Evolutionary conservation across 2,797 vertebrate genomes (phyloP).

Genomic region (Rhinophrynus dorsalis): DNA sequence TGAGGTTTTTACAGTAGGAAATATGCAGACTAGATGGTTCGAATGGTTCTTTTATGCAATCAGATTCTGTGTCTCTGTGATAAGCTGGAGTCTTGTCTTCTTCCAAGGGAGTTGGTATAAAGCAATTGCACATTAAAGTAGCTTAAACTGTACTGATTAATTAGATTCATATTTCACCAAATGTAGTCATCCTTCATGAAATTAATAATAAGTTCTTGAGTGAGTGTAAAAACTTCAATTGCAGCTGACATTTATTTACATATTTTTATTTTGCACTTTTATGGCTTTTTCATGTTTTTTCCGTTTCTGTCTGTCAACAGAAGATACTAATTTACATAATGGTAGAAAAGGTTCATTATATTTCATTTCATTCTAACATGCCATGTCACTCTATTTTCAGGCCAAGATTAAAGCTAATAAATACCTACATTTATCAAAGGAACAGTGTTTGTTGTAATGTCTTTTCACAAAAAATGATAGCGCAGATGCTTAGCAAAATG

Average conservation of each 20-base stretch:
- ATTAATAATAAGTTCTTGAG: background rate
- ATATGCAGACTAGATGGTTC: too few relatives aligned
- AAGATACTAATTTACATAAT: conserved; percentile 36
- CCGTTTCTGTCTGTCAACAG: conserved; percentile 3
- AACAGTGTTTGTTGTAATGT: conserved; percentile 34
- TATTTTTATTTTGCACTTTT: conserved; percentile 38
- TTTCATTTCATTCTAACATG: conserved; percentile 42
- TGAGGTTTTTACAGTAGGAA: too few relatives aligned
- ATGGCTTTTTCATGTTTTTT: conserved; percentile 9
- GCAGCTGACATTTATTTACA: conserved; percentile 30
- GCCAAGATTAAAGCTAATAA: conserved; percentile 47
- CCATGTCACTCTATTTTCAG: conserved; percentile 42
- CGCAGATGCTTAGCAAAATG: conserved; percentile 47
- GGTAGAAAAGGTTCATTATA: conserved; percentile 37
- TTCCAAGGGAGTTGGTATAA: too few relatives aligned
- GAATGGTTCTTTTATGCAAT: too few relatives aligned
- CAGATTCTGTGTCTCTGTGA: too few relatives aligned
- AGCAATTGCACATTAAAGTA: background rate
- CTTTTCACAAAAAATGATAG: conserved; percentile 26
- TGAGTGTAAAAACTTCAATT: conserved; percentile 19
- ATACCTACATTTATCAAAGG: conserved; percentile 48
- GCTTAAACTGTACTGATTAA: background rate
- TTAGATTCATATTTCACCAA: background rate
- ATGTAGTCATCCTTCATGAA: background rate
- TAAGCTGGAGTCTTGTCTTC: too few relatives aligned